A percentile compares a stretch with the other conserved stretches of the same genome.
These are phyloP conservation scores for Metaphire vulgaris DNA, from an alignment of 1,140 invertebrate species.

Conservation along the genomic window DNA sequence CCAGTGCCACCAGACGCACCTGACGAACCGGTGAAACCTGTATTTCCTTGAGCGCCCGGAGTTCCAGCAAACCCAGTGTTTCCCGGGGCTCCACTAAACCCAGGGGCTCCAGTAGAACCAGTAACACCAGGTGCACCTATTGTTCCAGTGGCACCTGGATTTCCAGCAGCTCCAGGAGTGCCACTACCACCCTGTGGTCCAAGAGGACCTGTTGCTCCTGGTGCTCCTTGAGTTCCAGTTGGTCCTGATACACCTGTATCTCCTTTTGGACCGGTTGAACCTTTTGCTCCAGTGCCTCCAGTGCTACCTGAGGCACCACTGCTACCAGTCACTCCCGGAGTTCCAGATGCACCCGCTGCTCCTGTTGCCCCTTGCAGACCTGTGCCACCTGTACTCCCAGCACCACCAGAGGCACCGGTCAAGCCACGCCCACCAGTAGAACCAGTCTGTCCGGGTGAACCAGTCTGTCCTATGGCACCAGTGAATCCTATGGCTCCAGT, in stretches of 20 bases:
- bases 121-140: neutral
- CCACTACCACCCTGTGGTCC: conserved; percentile 11
- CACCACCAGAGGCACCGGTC: conserved; percentile 4
- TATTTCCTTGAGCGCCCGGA: conserved; percentile 8
- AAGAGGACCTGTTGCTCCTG: neutral
- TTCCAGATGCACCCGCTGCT: conserved; percentile 6
- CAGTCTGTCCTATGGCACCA: neutral
- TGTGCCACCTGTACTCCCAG: neutral
- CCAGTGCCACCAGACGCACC: conserved; percentile 10
- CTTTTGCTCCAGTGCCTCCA: neutral
- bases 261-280: conserved; percentile 2
- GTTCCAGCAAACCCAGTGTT: neutral
- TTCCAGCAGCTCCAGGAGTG: conserved; percentile 4
- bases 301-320: neutral
- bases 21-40: conserved; percentile 7
- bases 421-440: neutral
- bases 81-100: conserved; percentile 3
- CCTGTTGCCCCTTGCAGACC: neutral
- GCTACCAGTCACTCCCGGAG: neutral
- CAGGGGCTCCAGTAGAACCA: conserved; percentile 13
- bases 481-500: neutral
- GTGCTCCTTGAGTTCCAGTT: conserved; percentile 8
- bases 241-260: conserved; percentile 9
- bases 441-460: conserved; percentile 8
- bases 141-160: conserved; percentile 5